These are phyloP conservation scores for Cephalopterus ornatus DNA, from an alignment of 2,113 vertebrate species.

Conservation along the genomic window DNA sequence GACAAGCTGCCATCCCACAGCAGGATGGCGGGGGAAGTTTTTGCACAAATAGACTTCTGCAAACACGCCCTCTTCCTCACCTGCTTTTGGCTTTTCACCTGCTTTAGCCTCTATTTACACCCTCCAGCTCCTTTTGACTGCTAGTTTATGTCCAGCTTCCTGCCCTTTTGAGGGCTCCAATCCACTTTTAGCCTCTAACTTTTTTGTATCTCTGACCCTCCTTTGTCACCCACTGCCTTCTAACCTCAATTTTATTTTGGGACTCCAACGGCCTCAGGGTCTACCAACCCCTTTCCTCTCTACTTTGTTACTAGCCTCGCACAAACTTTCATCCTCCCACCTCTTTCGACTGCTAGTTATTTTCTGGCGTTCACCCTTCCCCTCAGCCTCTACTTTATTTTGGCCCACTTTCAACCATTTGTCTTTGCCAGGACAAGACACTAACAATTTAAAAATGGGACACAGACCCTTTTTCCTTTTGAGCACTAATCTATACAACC, in stretches of 20 bases:
- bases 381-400: background rate
- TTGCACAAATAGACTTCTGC: background rate
- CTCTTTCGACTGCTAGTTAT: background rate
- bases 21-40: background rate
- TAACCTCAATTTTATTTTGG: background rate
- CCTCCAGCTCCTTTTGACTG: background rate
- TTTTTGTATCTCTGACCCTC: background rate
- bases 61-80: background rate
- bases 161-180: background rate
- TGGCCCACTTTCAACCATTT: background rate
- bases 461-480: background rate
- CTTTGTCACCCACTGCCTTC: background rate
- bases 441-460: background rate
- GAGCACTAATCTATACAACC: background rate
- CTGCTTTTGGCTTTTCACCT: background rate
- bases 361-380: background rate
- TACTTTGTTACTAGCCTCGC: background rate
- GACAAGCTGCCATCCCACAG: background rate
- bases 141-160: background rate
- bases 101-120: background rate
- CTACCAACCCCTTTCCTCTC: background rate
- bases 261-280: background rate
- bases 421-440: background rate
- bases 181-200: background rate
- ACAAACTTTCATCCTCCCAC: background rate